Percentiles rank a stretch among this genome's conserved stretches.
Conservation (phyloP, 2,888 invertebrate species). For the Drosophila prolongata region DNA sequence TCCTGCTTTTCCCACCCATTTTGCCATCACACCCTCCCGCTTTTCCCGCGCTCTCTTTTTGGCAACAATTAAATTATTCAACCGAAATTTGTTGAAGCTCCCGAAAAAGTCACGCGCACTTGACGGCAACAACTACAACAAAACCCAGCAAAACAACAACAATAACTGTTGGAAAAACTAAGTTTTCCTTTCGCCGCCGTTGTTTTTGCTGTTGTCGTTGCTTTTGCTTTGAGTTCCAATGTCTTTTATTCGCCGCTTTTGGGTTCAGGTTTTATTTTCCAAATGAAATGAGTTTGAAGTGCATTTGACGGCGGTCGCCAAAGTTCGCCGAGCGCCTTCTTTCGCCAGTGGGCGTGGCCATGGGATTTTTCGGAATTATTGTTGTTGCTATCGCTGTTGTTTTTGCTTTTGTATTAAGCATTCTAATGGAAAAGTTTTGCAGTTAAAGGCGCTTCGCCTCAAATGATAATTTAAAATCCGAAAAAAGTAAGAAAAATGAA, state of each 20-base stretch:
- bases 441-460: slow-evolving; percentile 76
- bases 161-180: slow-evolving; percentile 41
- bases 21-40: not conserved
- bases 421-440: slow-evolving; percentile 80
- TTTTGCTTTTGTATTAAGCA: slow-evolving; percentile 66
- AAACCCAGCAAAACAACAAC: slow-evolving; percentile 11
- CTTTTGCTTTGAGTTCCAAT: slow-evolving; percentile 44
- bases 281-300: slow-evolving; percentile 81
- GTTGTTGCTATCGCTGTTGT: slow-evolving; percentile 25
- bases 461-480: slow-evolving; percentile 79
- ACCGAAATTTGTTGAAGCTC: slow-evolving; percentile 80
- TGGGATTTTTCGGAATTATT: slow-evolving; percentile 41
- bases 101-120: slow-evolving; percentile 81
- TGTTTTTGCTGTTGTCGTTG: slow-evolving; percentile 60
- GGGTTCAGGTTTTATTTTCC: slow-evolving; percentile 78
- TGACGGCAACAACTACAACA: slow-evolving; percentile 60
- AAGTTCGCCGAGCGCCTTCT: slow-evolving; percentile 38
- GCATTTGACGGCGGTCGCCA: slow-evolving; percentile 69
- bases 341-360: slow-evolving; percentile 62
- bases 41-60: slow-evolving; percentile 36
- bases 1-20: slow-evolving; percentile 9
- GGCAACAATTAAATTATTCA: slow-evolving; percentile 80
- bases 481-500: slow-evolving; percentile 57
- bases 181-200: slow-evolving; percentile 53
- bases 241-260: slow-evolving; percentile 65